Conservation (phyloP, 1,140 invertebrate species). For the Bactericera cockerelli region DNA sequence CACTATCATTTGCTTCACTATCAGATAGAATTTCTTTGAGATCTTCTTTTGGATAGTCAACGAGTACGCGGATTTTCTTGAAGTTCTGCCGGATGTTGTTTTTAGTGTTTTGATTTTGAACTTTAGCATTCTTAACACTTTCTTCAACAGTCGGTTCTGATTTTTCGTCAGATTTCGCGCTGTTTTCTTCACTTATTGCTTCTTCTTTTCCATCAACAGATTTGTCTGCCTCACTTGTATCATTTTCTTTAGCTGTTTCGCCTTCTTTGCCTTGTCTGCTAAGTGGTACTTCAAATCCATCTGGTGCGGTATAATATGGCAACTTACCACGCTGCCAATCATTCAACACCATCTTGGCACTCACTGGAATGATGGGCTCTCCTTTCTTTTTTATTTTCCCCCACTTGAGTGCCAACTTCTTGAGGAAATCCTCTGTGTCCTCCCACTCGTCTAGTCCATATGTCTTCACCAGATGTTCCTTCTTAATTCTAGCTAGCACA, state of each 20-base stretch:
- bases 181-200: constrained; percentile 9
- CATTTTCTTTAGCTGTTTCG: constrained; percentile 20
- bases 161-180: not conserved
- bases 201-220: not conserved
- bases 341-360: constrained; percentile 91
- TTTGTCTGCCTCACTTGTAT: too few relatives aligned
- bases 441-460: constrained; percentile 75
- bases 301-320: constrained; percentile 82
- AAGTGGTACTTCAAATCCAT: constrained; percentile 48
- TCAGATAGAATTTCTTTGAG: constrained; percentile 28
- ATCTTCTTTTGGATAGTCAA: constrained; percentile 51
- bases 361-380: constrained; percentile 77
- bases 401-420: constrained; percentile 66
- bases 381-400: constrained; percentile 92
- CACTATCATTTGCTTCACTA: constrained; percentile 17
- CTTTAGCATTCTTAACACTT: constrained; percentile 14
- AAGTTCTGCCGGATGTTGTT: constrained; percentile 55
- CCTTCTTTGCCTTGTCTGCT: constrained; percentile 20
- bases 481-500: constrained; percentile 74
- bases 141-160: constrained; percentile 14
- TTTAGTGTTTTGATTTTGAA: constrained; percentile 15
- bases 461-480: constrained; percentile 79
- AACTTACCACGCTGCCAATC: constrained; percentile 97
- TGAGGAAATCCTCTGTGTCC: constrained; percentile 75
- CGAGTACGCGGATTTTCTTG: constrained; percentile 56